Percentiles rank a stretch among this genome's conserved stretches.
Conservation (phyloP, 2,888 invertebrate species). For the Galerucella nymphaeae region DNA sequence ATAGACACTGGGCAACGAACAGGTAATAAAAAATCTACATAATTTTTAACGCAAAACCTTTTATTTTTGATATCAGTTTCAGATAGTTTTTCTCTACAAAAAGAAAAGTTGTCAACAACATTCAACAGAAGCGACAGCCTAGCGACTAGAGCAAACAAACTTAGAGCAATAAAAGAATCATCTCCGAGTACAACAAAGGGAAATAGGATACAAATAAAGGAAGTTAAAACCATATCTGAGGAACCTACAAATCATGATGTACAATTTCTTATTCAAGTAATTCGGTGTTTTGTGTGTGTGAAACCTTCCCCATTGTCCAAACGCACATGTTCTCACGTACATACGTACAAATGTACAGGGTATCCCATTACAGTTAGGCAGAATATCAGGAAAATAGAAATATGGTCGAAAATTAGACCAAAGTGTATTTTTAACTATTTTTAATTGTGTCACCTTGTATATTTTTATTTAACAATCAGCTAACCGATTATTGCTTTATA, state of each 20-base stretch:
- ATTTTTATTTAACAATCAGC: neutral
- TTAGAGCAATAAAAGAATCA: constrained; percentile 67
- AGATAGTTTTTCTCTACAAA: constrained; percentile 56
- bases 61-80: constrained; percentile 52
- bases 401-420: neutral
- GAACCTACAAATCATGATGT: constrained; percentile 69
- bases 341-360: constrained; percentile 31
- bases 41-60: too few species aligned
- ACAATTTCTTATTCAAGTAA: constrained; percentile 72
- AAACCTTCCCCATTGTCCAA: constrained; percentile 40
- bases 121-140: constrained; percentile 77
- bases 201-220: constrained; percentile 61
- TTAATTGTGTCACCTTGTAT: constrained; percentile 24
- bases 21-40: too few species aligned
- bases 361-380: neutral
- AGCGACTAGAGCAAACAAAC: constrained; percentile 77
- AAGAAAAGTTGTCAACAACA: constrained; percentile 58
- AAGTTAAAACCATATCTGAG: constrained; percentile 61
- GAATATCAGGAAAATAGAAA: neutral
- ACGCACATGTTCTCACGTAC: constrained; percentile 15
- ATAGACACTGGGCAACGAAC: constrained; percentile 69
- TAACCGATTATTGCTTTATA: constrained; percentile 5
- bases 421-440: too few species aligned
- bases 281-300: constrained; percentile 54
- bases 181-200: constrained; percentile 42